Conservation (phyloP, 2,888 invertebrate species). For the Eilema depressum region DNA sequence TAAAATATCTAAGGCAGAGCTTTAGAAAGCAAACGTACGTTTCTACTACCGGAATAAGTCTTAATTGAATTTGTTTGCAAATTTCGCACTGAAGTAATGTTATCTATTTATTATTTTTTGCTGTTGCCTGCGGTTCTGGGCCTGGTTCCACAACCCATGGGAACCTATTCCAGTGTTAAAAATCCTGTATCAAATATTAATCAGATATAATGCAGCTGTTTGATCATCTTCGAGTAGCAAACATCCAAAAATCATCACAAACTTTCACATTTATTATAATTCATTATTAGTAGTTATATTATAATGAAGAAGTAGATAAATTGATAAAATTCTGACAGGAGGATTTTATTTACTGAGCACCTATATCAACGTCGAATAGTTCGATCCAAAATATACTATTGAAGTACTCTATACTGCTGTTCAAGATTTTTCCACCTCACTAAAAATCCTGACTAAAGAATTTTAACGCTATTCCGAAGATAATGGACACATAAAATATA, state of each 20-base stretch:
- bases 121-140: no score
- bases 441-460: slow-evolving; percentile 9
- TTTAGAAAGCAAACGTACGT: not conserved
- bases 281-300: no score
- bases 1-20: not conserved
- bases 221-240: no score
- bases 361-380: not conserved
- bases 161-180: no score
- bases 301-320: no score
- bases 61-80: not conserved
- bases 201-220: no score
- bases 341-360: not conserved
- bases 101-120: no score
- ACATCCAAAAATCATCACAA: no score
- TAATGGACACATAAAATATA: slow-evolving; percentile 16
- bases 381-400: not conserved
- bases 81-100: not conserved
- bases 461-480: slow-evolving; percentile 9
- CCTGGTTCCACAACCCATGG: no score
- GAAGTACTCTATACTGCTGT: not conserved
- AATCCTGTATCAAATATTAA: no score
- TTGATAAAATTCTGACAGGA: no score
- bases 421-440: not conserved
- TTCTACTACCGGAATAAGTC: not conserved
- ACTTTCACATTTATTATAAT: no score